Conservation (phyloP, 2,888 invertebrate genomes). For the Griposia aprilina region DNA sequence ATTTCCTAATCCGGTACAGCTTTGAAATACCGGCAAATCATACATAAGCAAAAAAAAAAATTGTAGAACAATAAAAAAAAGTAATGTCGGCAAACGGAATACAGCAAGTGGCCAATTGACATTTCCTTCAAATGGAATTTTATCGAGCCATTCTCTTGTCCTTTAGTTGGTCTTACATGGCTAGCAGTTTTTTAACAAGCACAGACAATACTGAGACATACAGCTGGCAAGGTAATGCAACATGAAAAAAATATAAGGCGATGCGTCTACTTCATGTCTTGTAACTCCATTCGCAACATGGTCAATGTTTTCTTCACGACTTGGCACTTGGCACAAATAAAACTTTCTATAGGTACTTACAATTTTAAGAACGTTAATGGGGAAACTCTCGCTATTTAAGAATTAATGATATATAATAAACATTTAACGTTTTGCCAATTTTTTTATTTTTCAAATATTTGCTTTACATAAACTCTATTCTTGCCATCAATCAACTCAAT, state of each 20-base stretch:
- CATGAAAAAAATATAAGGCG: constrained; percentile 32
- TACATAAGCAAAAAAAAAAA: constrained; percentile 60
- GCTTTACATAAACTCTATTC: neutral
- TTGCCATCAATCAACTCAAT: constrained; percentile 11
- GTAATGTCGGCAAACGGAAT: constrained; percentile 58
- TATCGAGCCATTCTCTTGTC: constrained; percentile 77
- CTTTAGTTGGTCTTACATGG: constrained; percentile 69
- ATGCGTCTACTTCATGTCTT: constrained; percentile 15
- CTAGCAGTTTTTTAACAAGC: constrained; percentile 67
- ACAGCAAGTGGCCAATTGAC: constrained; percentile 69
- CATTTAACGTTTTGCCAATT: neutral
- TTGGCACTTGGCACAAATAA: constrained; percentile 4
- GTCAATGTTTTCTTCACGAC: constrained; percentile 21
- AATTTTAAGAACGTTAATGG: neutral
- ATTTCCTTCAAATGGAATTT: constrained; percentile 76
- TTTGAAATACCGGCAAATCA: constrained; percentile 59
- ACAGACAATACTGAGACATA: constrained; percentile 64
- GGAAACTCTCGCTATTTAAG: neutral
- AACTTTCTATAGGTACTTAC: neutral
- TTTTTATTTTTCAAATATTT: no score
- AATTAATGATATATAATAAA: neutral
- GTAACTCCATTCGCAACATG: neutral
- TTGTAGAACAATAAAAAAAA: constrained; percentile 56
- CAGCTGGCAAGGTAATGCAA: constrained; percentile 42
- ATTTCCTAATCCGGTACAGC: constrained; percentile 60